Base-by-base conservation (phyloP, 2,888 invertebrate genomes). In the Magallana nippona region DNA sequence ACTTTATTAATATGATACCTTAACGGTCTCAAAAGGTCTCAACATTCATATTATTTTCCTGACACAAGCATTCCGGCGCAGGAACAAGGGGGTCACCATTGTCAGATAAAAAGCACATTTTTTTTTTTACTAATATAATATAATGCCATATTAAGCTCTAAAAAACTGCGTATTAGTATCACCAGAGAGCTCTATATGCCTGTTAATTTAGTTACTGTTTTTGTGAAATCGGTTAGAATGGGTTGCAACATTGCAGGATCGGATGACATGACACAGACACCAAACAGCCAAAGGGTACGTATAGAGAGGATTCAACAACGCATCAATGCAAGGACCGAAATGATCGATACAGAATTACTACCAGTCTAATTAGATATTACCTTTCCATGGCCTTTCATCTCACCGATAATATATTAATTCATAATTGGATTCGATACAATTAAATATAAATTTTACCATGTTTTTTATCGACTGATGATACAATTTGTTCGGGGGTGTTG, bases 161-260 rank as follows among this genome's bases (percentile, higher is more conserved):
- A 71, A 71, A 71, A 15, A 32, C 27, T 13, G 27, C 27, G 15
- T 71, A 11, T 27, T 22, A 22, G n/a, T 8, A 71, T 22, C 71
- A 71, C 71, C 71, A 71, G 71, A 71, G 71, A 32, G 32, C 22
- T 13, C 32, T 15, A 71, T 71, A 3, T 27, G 32, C 71, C 32
- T 71, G 71, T 71, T 71, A 71, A 71, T 71, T 71, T 71, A 32
- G 71, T 71, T 71, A 71, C 71, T 71, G 71, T 32, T 71, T 71
- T 71, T 71, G 71, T 71, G 71, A 71, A 32, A 71, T 71, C 71
- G 27, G 22, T 71, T 22, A 32, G 32, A 71, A 13, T 13, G 71
- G 15, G 15, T 13, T 71, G 13, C 71, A 11, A 27, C 22, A 32
- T 71, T 27, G 32, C 71, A 27, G 19, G 27, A 71, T 27, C 17